These are phyloP conservation scores for Tetropium fuscum DNA, from an alignment of 2,888 invertebrate species.

Conservation along the genomic window DNA sequence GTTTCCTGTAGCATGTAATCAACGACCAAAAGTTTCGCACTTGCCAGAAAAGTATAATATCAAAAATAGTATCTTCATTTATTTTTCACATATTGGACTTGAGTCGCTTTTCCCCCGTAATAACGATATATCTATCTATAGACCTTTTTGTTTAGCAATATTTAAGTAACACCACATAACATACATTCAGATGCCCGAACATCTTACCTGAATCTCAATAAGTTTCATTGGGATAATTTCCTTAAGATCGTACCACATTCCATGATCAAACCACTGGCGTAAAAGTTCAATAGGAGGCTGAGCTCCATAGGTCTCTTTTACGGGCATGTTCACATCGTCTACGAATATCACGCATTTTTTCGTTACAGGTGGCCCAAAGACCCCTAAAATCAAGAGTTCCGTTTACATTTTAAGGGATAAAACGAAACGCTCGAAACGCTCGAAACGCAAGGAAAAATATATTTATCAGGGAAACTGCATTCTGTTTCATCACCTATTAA, in stretches of 20 bases:
- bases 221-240: constrained; percentile 82
- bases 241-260: constrained; percentile 90
- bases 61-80: too few species aligned
- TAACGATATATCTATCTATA: too few species aligned
- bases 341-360: constrained; percentile 92
- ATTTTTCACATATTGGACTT: too few species aligned
- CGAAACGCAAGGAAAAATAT: background rate
- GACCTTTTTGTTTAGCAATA: too few species aligned
- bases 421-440: background rate
- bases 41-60: too few species aligned
- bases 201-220: constrained; percentile 83
- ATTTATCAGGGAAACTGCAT: too few species aligned
- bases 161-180: too few species aligned
- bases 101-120: too few species aligned
- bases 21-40: too few species aligned
- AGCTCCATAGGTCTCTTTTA: constrained; percentile 90
- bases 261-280: constrained; percentile 90
- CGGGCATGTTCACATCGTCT: constrained; percentile 97
- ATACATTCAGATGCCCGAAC: too few species aligned
- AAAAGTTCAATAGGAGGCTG: constrained; percentile 95
- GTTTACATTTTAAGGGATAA: constrained; percentile 25
- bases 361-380: constrained; percentile 92
- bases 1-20: too few species aligned
- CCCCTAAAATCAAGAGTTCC: constrained; percentile 68
- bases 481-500: too few species aligned